These are phyloP conservation scores for Thalassophryne amazonica DNA, from an alignment of 2,797 vertebrate genomes.

Conservation along the genomic window DNA sequence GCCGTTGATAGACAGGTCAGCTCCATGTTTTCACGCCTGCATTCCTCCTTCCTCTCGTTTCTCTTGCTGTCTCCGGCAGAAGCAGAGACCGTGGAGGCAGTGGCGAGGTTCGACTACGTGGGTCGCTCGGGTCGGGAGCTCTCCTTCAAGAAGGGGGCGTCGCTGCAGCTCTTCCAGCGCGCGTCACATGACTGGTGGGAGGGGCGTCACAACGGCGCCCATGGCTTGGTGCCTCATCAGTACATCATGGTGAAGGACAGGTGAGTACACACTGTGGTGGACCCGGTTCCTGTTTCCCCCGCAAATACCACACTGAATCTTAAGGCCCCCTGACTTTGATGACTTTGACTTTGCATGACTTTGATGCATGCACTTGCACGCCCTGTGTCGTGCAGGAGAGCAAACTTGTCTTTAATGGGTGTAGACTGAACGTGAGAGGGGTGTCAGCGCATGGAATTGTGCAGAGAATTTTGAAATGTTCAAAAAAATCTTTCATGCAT, in stretches of 20 bases:
- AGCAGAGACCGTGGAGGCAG: conserved; percentile 92
- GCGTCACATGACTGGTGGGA: conserved; percentile 99
- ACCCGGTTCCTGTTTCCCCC: too few relatives aligned
- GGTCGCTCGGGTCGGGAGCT: conserved; percentile 94
- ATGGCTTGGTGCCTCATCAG: conserved; percentile 95
- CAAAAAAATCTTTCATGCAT: too few relatives aligned
- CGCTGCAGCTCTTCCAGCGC: conserved; percentile 91
- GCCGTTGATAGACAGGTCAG: conserved; percentile 45
- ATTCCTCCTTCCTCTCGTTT: not conserved
- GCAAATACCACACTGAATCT: too few relatives aligned
- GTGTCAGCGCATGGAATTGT: too few relatives aligned
- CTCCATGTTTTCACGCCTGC: conserved; percentile 26
- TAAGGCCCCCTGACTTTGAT: too few relatives aligned
- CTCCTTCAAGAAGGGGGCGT: conserved; percentile 96
- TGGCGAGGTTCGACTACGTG: conserved; percentile 95
- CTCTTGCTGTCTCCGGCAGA: conserved; percentile 69
- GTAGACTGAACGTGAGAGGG: too few relatives aligned
- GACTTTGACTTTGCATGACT: too few relatives aligned
- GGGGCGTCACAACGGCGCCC: conserved; percentile 91
- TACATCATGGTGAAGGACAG: conserved; percentile 96
- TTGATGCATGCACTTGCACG: too few relatives aligned
- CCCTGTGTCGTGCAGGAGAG: too few relatives aligned
- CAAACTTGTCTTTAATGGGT: too few relatives aligned
- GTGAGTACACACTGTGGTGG: conserved; percentile 85
- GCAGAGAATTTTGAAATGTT: too few relatives aligned